phyloP scores from a whole-genome alignment of 1,140 invertebrate species.

The Drosophila navojoa region DNA sequence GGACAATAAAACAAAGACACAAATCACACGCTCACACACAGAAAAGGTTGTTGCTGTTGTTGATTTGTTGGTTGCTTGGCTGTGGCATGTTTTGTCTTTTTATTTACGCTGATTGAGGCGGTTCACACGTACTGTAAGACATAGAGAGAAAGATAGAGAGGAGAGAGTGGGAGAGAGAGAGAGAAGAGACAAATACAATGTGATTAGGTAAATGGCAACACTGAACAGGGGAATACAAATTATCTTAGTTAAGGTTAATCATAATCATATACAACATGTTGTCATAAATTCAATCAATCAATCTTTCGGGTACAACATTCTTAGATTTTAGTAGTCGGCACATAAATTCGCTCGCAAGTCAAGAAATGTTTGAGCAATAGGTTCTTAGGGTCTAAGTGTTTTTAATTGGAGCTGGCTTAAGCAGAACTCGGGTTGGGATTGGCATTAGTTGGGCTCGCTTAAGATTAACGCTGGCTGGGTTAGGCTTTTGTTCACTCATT shows the following conservation, averaged over 20 bases:
- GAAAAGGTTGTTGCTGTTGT: conserved; percentile 53
- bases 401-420: conserved; percentile 2
- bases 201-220: conserved; percentile 66
- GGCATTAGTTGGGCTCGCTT: conserved; percentile 11
- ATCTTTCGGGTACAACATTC: conserved; percentile 65
- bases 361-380: conserved; percentile 33
- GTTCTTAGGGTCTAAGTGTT: conserved; percentile 18
- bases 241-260: conserved; percentile 35
- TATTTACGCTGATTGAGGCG: conserved; percentile 84
- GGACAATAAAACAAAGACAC: conserved; percentile 49
- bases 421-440: neutral
- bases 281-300: conserved; percentile 59
- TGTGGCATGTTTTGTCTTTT: conserved; percentile 65
- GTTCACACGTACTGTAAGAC: conserved; percentile 83
- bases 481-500: conserved; percentile 9
- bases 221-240: conserved; percentile 33
- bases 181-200: conserved; percentile 64
- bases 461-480: conserved; percentile 13
- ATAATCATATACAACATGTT: conserved; percentile 43
- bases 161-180: conserved; percentile 30
- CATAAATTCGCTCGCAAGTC: conserved; percentile 33
- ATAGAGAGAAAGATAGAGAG: conserved; percentile 54
- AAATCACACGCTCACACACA: conserved; percentile 44
- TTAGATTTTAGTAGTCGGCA: conserved; percentile 36
- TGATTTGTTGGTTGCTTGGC: conserved; percentile 32